These are phyloP conservation scores for Rhynchotus rufescens DNA, from an alignment of 2,797 vertebrate genomes.

Conservation along the genomic window DNA sequence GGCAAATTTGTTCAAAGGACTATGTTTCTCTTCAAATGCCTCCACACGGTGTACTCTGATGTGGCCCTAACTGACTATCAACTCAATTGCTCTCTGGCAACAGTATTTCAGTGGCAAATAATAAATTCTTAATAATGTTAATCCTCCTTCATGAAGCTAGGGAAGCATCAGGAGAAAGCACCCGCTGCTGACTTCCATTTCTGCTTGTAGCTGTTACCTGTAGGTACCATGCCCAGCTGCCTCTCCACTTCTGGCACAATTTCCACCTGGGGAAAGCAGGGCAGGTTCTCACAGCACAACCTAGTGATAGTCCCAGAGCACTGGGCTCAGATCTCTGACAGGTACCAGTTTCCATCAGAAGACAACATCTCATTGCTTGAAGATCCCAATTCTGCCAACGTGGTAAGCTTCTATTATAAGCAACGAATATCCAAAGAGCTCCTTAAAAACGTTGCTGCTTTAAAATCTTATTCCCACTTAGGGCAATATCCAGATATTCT, in stretches of 20 bases:
- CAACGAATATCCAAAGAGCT: not conserved
- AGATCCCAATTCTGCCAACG: not conserved
- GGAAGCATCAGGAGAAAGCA: not conserved
- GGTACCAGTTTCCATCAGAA: not conserved
- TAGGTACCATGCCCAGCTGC: not conserved
- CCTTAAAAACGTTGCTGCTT: not conserved
- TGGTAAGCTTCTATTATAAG: not conserved
- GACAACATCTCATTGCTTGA: not conserved
- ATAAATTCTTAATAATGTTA: not conserved
- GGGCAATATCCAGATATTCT: not conserved
- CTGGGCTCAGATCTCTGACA: not conserved
- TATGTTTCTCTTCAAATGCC: not conserved
- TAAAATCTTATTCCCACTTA: not conserved
- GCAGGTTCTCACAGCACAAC: not conserved
- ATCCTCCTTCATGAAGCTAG: not conserved
- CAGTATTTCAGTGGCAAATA: not conserved
- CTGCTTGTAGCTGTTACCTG: not conserved
- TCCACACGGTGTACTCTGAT: not conserved
- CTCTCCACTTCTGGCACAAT: not conserved
- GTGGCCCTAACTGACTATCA: not conserved
- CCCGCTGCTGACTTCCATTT: not conserved
- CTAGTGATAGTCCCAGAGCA: not conserved
- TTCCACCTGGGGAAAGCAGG: rapidly evolving
- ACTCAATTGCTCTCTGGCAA: not conserved
- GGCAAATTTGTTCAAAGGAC: not conserved